These are phyloP conservation scores for Propithecus deckenii DNA, from an alignment of 2,797 vertebrate genomes.

Conservation along the genomic window DNA sequence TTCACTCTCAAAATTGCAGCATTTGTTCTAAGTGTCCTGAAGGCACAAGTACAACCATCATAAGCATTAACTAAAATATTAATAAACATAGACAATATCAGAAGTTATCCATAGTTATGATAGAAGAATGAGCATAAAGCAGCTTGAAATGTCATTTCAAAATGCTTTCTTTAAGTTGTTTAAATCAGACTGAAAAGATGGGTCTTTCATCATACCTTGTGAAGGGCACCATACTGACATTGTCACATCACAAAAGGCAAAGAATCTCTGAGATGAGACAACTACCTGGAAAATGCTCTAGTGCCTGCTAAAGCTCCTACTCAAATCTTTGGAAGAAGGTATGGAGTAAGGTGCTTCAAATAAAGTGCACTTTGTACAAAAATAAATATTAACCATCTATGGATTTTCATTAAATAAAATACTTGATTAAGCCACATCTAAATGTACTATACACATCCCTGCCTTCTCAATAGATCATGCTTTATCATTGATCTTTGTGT, in stretches of 20 bases:
- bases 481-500: slow-evolving; percentile 9
- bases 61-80: slow-evolving; percentile 60
- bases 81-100: slow-evolving; percentile 33
- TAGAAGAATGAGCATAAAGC: slow-evolving; percentile 18
- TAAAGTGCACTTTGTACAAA: neutral
- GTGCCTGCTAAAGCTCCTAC: neutral
- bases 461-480: neutral
- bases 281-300: neutral
- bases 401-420: slow-evolving; percentile 18
- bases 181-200: neutral
- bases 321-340: neutral
- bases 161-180: neutral
- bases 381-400: neutral
- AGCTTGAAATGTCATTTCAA: slow-evolving; percentile 21
- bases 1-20: slow-evolving; percentile 28
- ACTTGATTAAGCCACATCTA: neutral
- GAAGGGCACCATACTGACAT: neutral
- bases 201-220: neutral
- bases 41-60: neutral
- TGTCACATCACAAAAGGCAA: neutral
- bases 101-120: neutral
- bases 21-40: slow-evolving; percentile 39
- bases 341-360: neutral
- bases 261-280: neutral
- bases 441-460: neutral